Evolutionary conservation across 2,797 vertebrate species (phyloP).

Genomic region (Sebastiscus albofasciatus): DNA sequence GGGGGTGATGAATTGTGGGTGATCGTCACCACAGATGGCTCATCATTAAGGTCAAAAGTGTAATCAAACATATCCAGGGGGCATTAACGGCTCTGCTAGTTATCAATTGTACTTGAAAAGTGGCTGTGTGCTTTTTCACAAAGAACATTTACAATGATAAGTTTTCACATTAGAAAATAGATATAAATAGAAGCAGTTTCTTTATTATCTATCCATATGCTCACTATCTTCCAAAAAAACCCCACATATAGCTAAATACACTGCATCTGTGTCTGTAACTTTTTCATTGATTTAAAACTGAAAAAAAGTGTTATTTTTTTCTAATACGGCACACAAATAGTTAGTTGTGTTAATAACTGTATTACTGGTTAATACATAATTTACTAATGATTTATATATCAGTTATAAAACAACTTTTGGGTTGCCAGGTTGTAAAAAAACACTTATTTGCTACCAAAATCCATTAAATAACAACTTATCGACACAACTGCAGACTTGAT

Average conservation of each 20-base stretch:
- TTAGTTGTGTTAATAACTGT: background rate
- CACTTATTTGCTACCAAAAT: background rate
- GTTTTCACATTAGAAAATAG: background rate
- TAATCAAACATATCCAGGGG: slow-evolving; percentile 19
- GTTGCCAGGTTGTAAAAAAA: background rate
- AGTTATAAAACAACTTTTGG: background rate
- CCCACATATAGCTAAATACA: background rate
- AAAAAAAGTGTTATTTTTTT: background rate
- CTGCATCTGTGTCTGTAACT: background rate
- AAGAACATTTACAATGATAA: background rate
- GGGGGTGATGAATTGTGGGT: slow-evolving; percentile 8
- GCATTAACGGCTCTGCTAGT: background rate
- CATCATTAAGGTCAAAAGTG: slow-evolving; percentile 26
- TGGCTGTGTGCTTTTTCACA: background rate
- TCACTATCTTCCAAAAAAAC: background rate
- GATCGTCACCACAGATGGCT: slow-evolving; percentile 17
- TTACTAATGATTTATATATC: background rate
- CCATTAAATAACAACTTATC: background rate
- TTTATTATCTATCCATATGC: background rate
- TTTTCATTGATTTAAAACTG: background rate
- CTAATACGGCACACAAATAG: background rate
- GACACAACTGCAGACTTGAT: background rate
- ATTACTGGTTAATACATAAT: background rate
- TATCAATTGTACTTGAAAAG: background rate
- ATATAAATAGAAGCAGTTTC: background rate